These are phyloP conservation scores for Lysandra coridon DNA, from an alignment of 2,888 invertebrate species.

Conservation along the genomic window DNA sequence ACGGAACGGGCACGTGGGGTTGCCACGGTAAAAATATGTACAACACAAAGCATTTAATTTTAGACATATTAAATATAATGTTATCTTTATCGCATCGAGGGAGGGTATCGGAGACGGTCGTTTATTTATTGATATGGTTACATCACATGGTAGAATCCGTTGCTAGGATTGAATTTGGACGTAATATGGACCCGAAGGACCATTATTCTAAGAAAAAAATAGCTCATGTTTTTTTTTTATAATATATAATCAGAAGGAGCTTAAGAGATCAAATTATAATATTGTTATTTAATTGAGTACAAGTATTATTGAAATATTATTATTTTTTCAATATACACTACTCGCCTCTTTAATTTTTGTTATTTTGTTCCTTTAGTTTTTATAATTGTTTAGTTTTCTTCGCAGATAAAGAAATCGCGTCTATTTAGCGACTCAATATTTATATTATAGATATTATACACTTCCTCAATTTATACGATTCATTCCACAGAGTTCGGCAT, in stretches of 20 bases:
- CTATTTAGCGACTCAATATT: constrained; percentile 60
- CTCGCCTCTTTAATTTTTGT: constrained; percentile 72
- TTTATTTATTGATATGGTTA: constrained; percentile 63
- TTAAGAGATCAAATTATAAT: constrained; percentile 78
- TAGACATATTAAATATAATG: constrained; percentile 76
- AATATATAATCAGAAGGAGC: constrained; percentile 63
- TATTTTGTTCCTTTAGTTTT: constrained; percentile 79
- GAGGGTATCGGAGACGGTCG: constrained; percentile 60
- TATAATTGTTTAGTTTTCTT: constrained; percentile 74
- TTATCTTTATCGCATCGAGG: constrained; percentile 65
- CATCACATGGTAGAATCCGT: constrained; percentile 69
- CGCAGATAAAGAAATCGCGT: constrained; percentile 55
- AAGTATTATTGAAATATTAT: constrained; percentile 75
- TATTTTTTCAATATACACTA: constrained; percentile 73
- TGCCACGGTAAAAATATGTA: constrained; percentile 67
- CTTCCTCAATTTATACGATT: constrained; percentile 64
- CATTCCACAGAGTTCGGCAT: constrained; percentile 59
- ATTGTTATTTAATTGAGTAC: constrained; percentile 81
- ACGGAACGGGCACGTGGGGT: constrained; percentile 55
- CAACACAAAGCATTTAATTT: constrained; percentile 80
- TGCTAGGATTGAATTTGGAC: constrained; percentile 52
- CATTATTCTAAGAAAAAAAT: constrained; percentile 40
- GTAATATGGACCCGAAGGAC: constrained; percentile 41
- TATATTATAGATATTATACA: constrained; percentile 59
- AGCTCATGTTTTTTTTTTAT: constrained; percentile 67